Base-by-base conservation (phyloP, 1,140 invertebrate species). In the Maconellicoccus hirsutus region DNA sequence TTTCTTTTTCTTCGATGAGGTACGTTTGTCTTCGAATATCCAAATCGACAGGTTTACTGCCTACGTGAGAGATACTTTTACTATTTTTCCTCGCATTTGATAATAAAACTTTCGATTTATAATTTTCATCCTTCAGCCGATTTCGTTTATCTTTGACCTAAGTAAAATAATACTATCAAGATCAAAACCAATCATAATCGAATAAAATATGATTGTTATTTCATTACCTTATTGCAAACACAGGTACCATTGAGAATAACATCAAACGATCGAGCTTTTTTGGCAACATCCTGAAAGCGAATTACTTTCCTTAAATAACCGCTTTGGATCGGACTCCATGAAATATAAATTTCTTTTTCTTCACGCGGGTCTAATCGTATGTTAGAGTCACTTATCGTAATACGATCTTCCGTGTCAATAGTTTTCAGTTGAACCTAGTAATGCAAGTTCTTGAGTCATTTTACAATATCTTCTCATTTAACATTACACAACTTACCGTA, bases 1-100 rank as follows among this genome's bases (percentile, higher is more conserved):
- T 71, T 29, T 71, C 71, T 71, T 71, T 71, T 33, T 66, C 52
- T 26, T 71, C 52, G n/a, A 71, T 29, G 26, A 21, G 8, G 59
- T 71, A 71, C 7, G 71, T 71, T 61, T 66, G 71, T 27, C 71
- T 23, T 8, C 71, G 29, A 33, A 33, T 33, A 12, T 33, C 29
- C 29, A 12, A 3, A 33, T 33, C 29, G 29, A 33, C 29, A 33
- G 4, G 12, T 33, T 33, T 33, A 33, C n/a, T 33, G 29, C 29
- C 4, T 6, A 6, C 12, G 29, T 33, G n/a, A n/a, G n/a, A n/a
- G n/a, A 33, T 33, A 12, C 12, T 33, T 33, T 12, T 12, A 33
- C 12, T 12, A 33, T 33, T 33, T 33, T 33, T 33, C 29, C 29
- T 33, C 29, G 3, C 4, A 33, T 33, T 33, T 12, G 29, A 33